These are phyloP conservation scores for Drosophila mulleri DNA, from an alignment of 2,888 invertebrate genomes.

Conservation along the genomic window DNA sequence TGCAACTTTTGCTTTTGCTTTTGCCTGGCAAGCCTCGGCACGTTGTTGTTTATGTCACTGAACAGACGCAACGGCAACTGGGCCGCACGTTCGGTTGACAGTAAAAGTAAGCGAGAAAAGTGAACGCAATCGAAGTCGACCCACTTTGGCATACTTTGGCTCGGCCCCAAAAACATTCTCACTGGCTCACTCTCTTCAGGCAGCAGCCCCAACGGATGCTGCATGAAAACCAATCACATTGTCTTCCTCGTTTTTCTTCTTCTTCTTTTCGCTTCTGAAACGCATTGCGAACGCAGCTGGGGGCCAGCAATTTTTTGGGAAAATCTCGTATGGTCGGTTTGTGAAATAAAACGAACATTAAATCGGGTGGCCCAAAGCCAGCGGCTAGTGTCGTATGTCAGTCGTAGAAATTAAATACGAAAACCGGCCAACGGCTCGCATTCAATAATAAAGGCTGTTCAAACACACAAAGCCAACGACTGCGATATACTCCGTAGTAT, in stretches of 20 bases:
- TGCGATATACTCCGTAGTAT: neutral
- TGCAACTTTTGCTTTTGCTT: slow-evolving; percentile 78
- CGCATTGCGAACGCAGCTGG: slow-evolving; percentile 42
- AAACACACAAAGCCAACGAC: neutral
- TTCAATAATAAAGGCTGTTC: neutral
- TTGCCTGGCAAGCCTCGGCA: slow-evolving; percentile 42
- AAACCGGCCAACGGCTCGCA: slow-evolving; percentile 35
- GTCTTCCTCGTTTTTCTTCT: slow-evolving; percentile 9
- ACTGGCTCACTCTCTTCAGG: neutral
- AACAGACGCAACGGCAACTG: slow-evolving; percentile 67
- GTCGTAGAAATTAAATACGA: slow-evolving; percentile 58
- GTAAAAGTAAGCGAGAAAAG: slow-evolving; percentile 77
- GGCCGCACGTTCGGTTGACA: slow-evolving; percentile 71
- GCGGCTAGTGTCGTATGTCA: slow-evolving; percentile 61
- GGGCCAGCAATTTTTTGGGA: slow-evolving; percentile 34
- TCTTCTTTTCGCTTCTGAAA: slow-evolving; percentile 14
- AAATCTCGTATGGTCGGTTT: slow-evolving; percentile 33
- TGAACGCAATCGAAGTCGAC: slow-evolving; percentile 73
- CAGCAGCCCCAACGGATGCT: slow-evolving; percentile 7
- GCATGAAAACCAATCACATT: slow-evolving; percentile 28
- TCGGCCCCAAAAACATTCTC: slow-evolving; percentile 35
- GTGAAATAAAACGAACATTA: slow-evolving; percentile 17
- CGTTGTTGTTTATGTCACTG: slow-evolving; percentile 63
- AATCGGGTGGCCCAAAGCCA: slow-evolving; percentile 77
- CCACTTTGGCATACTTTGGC: slow-evolving; percentile 38